Evolutionary conservation across 64 coral and sea anemone species (phyloP).

Genomic region (Dendrophyllia cribrosa): DNA sequence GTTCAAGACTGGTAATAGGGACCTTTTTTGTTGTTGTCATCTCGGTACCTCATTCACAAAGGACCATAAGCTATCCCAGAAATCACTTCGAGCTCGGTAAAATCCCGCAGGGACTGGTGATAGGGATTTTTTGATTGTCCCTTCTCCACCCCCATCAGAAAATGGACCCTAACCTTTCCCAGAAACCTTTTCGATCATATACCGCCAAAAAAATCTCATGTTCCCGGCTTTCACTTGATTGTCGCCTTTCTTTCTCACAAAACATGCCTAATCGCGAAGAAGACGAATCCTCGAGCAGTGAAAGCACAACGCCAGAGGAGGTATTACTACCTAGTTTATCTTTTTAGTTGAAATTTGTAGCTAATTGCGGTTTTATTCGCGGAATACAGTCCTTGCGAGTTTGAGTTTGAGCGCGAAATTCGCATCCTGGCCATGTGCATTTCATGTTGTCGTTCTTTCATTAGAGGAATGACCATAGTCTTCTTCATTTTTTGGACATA

Average conservation of each 20-base stretch:
- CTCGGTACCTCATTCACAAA: neutral
- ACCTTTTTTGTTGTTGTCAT: neutral
- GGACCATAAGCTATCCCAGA: neutral
- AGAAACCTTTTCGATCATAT: neutral
- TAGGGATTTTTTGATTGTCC: neutral
- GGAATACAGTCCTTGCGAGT: neutral
- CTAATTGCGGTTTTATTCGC: neutral
- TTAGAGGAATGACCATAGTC: neutral
- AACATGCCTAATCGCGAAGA: slow-evolving; percentile 82
- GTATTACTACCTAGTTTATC: slow-evolving; percentile 23
- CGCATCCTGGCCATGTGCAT: slow-evolving; percentile 22
- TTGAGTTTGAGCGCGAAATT: neutral
- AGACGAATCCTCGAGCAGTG: slow-evolving; percentile 76
- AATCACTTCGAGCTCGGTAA: neutral
- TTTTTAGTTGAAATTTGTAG: neutral
- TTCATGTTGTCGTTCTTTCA: slow-evolving; percentile 7
- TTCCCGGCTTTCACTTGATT: neutral
- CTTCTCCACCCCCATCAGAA: neutral
- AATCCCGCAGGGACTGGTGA: neutral
- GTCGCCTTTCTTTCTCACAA: slow-evolving; percentile 4
- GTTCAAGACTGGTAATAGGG: neutral
- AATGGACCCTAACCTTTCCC: slow-evolving; percentile 24
- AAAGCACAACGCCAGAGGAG: slow-evolving; percentile 80
- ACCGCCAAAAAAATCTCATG: slow-evolving; percentile 71
- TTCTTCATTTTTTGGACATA: neutral